Evolutionary conservation across 92 coral and sea anemone genomes (phyloP).

Genomic region (Epizoanthus rinbou): DNA sequence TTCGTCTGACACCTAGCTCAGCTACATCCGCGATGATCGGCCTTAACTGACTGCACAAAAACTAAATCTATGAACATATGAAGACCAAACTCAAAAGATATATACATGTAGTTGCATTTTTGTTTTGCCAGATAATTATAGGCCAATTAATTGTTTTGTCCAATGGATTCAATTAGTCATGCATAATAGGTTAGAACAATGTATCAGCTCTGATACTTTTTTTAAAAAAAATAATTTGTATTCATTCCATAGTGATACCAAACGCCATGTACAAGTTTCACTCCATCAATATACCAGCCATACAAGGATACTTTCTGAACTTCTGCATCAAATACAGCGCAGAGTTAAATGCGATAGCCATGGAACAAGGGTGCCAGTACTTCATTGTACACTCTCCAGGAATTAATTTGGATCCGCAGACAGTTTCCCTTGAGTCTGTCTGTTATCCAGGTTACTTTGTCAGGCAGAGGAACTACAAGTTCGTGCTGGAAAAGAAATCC

Average conservation of each 20-base stretch:
- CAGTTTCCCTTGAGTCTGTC: slow-evolving; percentile 87
- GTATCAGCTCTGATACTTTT: too few relatives aligned
- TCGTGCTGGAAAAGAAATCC: slow-evolving; percentile 50
- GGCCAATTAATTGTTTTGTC: too few relatives aligned
- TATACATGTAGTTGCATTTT: too few relatives aligned
- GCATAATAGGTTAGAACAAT: too few relatives aligned
- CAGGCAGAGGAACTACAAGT: slow-evolving; percentile 80
- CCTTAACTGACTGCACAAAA: too few relatives aligned
- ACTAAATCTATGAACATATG: too few relatives aligned
- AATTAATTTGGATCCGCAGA: slow-evolving; percentile 74
- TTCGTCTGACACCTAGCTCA: too few relatives aligned
- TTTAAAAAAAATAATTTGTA: background rate
- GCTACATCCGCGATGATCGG: too few relatives aligned
- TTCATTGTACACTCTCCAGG: slow-evolving; percentile 93
- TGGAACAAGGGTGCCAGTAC: slow-evolving; percentile 80
- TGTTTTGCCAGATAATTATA: too few relatives aligned
- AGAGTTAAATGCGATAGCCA: slow-evolving; percentile 24
- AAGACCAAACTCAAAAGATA: too few relatives aligned
- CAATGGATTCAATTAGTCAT: too few relatives aligned
- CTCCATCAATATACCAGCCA: slow-evolving; percentile 80
- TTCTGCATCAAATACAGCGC: slow-evolving; percentile 62
- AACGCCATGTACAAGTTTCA: slow-evolving; percentile 73
- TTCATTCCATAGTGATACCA: slow-evolving; percentile 61
- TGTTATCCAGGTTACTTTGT: slow-evolving; percentile 80
- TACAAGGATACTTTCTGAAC: slow-evolving; percentile 62